These are phyloP conservation scores for Caenorhabditis wallacei DNA, from an alignment of 2,888 invertebrate genomes.

Conservation along the genomic window DNA sequence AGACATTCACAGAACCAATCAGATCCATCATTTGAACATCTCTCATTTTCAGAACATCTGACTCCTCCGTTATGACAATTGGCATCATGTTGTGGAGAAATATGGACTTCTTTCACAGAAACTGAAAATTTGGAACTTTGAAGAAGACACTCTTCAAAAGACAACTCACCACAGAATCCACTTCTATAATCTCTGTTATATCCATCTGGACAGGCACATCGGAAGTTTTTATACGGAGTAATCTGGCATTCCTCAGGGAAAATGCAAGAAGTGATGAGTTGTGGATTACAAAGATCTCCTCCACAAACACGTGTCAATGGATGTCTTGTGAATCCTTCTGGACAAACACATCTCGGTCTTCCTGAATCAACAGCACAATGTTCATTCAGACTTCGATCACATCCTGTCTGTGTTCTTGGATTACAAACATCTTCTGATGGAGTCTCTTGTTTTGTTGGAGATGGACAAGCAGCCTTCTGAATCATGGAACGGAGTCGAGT, in stretches of 20 bases:
- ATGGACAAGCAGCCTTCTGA: slow-evolving; percentile 83
- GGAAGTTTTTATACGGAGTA: slow-evolving; percentile 81
- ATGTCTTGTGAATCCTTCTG: slow-evolving; percentile 81
- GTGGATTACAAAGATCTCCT: slow-evolving; percentile 82
- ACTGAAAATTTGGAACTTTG: too few relatives aligned
- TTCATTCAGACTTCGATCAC: slow-evolving; percentile 81
- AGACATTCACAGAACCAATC: slow-evolving; percentile 75
- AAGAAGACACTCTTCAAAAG: too few relatives aligned
- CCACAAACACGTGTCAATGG: slow-evolving; percentile 82
- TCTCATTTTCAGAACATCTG: slow-evolving; percentile 74
- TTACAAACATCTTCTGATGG: slow-evolving; percentile 77
- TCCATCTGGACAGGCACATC: slow-evolving; percentile 81
- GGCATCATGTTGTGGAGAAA: slow-evolving; percentile 74
- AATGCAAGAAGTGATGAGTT: slow-evolving; percentile 81
- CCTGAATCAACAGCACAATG: slow-evolving; percentile 75
- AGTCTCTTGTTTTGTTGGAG: slow-evolving; percentile 64
- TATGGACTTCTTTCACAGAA: slow-evolving; percentile 72
- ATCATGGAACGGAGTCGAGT: slow-evolving; percentile 82
- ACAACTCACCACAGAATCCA: slow-evolving; percentile 77
- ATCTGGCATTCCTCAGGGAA: slow-evolving; percentile 77
- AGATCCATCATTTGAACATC: slow-evolving; percentile 66
- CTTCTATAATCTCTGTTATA: slow-evolving; percentile 77
- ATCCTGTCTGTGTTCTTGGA: slow-evolving; percentile 80
- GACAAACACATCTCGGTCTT: slow-evolving; percentile 78
- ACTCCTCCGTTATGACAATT: slow-evolving; percentile 75